Conservation (phyloP, 37 sponge, comb jelly and placozoan genomes). For the Tethya wilhelma region DNA sequence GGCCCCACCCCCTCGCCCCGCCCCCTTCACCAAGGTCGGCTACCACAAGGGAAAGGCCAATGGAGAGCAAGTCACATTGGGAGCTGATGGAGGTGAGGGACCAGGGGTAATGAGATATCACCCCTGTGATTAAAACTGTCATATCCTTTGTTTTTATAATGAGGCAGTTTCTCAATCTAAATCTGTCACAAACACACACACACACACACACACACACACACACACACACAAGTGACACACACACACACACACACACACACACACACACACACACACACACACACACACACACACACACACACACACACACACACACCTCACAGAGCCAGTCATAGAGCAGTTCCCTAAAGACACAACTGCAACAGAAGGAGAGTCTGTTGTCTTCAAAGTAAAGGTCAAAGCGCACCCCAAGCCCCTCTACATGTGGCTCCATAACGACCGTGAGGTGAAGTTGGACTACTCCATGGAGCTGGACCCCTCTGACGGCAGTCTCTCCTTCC, state of each 20-base stretch:
- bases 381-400: conserved; percentile 36
- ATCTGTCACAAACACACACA: too few relatives aligned
- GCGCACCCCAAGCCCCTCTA: conserved; percentile 21
- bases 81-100: too few relatives aligned
- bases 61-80: too few relatives aligned
- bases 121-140: too few relatives aligned
- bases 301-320: conserved; percentile 24
- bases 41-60: too few relatives aligned
- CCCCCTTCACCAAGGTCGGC: too few relatives aligned
- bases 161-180: too few relatives aligned
- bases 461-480: conserved; percentile 11
- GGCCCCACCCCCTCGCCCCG: too few relatives aligned
- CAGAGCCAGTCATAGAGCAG: conserved; percentile 31
- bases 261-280: conserved; percentile 37
- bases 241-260: conserved; percentile 38
- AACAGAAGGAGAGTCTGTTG: conserved; percentile 34
- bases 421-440: conserved; percentile 37
- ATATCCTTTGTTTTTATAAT: too few relatives aligned
- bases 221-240: conserved; percentile 39
- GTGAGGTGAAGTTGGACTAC: conserved; percentile 22
- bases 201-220: conserved; percentile 56
- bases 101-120: too few relatives aligned
- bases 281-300: conserved; percentile 49
- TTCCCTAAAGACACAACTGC: conserved; percentile 32
- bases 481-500: conserved; percentile 37